A percentile compares a stretch with the other conserved stretches of the same genome.
These are phyloP conservation scores for Leptoteleia sp. DNA, from an alignment of 1,140 invertebrate genomes.

Conservation along the genomic window DNA sequence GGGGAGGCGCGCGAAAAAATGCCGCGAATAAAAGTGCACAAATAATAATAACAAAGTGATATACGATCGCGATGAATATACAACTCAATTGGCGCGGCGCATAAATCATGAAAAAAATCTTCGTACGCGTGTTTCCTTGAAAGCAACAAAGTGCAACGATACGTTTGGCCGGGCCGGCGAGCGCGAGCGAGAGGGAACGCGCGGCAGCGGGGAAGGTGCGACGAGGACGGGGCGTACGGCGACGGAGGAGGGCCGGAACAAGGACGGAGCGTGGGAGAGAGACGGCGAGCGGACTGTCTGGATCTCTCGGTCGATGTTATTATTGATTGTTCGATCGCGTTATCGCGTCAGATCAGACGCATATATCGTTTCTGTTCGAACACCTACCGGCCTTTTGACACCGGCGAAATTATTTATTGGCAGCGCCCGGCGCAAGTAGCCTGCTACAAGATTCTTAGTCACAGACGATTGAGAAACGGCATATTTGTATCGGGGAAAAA, in stretches of 20 bases:
- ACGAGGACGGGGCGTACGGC: not conserved
- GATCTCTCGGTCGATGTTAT: conserved; percentile 35
- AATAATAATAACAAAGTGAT: conserved; percentile 47
- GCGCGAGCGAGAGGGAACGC: conserved; percentile 5
- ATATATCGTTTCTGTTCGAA: conserved; percentile 66
- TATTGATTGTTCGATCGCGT: conserved; percentile 59
- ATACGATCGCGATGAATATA: conserved; percentile 53
- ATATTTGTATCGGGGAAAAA: conserved; percentile 16
- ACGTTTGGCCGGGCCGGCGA: conserved; percentile 26
- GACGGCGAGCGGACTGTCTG: conserved; percentile 1
- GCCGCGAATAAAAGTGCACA: conserved; percentile 19
- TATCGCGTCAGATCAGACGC: conserved; percentile 56
- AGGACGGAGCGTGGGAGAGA: conserved; percentile 5
- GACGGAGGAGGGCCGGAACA: not conserved
- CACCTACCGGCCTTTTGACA: conserved; percentile 70
- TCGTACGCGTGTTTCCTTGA: conserved; percentile 40
- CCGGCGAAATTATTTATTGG: conserved; percentile 72
- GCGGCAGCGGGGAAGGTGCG: no score
- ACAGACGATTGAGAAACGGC: conserved; percentile 62
- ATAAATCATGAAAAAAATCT: conserved; percentile 43
- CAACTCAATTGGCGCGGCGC: conserved; percentile 39
- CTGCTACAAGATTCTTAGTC: conserved; percentile 67
- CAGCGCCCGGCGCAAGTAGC: conserved; percentile 49
- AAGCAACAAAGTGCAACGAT: conserved; percentile 44
- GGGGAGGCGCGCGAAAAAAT: conserved; percentile 9